Evolutionary conservation across 1,140 invertebrate species (phyloP).

Genomic region (Oreohelix idahoensis): DNA sequence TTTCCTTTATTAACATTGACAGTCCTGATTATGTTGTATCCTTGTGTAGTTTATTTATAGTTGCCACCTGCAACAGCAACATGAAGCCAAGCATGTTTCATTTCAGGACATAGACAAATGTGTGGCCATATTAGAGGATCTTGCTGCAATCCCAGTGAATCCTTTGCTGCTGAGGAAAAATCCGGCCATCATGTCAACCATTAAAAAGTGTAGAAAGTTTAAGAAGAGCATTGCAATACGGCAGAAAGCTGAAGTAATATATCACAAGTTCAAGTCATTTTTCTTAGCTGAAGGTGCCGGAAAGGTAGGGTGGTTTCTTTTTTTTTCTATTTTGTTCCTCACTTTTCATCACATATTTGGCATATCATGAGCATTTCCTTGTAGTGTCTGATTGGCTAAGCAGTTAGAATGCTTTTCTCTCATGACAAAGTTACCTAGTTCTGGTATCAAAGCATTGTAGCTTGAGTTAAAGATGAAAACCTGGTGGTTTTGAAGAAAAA

Average conservation of each 20-base stretch:
- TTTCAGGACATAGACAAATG: constrained; percentile 73
- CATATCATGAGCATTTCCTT: no score
- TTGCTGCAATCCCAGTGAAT: constrained; percentile 80
- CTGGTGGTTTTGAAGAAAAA: no score
- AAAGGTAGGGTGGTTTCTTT: constrained; percentile 33
- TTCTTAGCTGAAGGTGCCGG: constrained; percentile 65
- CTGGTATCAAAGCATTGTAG: neutral
- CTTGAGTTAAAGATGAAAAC: no score
- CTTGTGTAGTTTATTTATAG: no score
- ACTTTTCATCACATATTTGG: no score
- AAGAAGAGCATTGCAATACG: constrained; percentile 68
- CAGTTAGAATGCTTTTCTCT: neutral
- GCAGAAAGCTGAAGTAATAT: constrained; percentile 70
- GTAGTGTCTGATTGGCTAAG: no score
- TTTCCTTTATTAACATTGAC: no score
- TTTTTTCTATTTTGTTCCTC: neutral
- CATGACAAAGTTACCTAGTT: no score
- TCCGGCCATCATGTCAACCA: constrained; percentile 84
- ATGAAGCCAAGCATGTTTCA: neutral
- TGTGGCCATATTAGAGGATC: constrained; percentile 77
- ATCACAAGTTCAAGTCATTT: constrained; percentile 70
- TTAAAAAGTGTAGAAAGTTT: constrained; percentile 73
- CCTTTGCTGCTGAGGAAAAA: constrained; percentile 89
- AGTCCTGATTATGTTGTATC: no score
- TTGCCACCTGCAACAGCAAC: no score